Base-by-base conservation (phyloP, 2,888 invertebrate species). In the Pyrrhosoma nymphula region DNA sequence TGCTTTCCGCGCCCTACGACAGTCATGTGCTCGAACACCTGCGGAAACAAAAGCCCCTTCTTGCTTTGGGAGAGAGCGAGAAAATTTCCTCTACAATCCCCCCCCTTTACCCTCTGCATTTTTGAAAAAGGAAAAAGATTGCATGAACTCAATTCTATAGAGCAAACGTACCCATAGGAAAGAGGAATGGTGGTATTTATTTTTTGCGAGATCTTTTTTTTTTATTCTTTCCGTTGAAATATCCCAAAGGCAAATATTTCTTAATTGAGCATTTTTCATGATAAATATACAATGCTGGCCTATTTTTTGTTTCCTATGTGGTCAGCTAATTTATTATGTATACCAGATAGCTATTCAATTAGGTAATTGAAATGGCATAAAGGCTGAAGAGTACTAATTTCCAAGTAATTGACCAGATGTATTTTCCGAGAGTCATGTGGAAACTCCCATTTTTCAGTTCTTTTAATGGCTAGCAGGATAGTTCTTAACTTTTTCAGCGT, bases 41-140 rank as follows among this genome's bases (percentile, higher is more conserved):
- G 82, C 14, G 82, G 82, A 82, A 82, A 82, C 82, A 82, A 82
- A 82, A 82, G 82, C 82, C 26, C 30, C 82, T 35, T 35, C 30
- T 82, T 35, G 2, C 2, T 0, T 30, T 35, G 16, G 82, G 82
- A 82, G 18, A 14, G 18, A 35, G 82, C 35, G 82, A 10, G 35
- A 14, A 82, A 82, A 16, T 82, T 82, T 35, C 26, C 35, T 82
- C 35, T 35, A 18, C 30, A 8, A 23, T 82, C 35, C 35, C n/a
- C 35, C 2, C 75, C 35, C 3, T n/a, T n/a, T n/a, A n/a, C n/a
- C 30, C 6, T 82, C 75, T 35, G 18, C 69, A 69, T 69, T 69
- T n/a, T n/a, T 26, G 47, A 82, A 30, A 82, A 82, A 82, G 60
- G 6, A 60, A 60, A 60, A 60, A 60, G 60, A 12, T 60, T 60